Evolutionary conservation across 2,888 invertebrate genomes (phyloP), one percentile per base, ranked within the genome.

Genomic region (Tryphoninae sp.): DNA sequence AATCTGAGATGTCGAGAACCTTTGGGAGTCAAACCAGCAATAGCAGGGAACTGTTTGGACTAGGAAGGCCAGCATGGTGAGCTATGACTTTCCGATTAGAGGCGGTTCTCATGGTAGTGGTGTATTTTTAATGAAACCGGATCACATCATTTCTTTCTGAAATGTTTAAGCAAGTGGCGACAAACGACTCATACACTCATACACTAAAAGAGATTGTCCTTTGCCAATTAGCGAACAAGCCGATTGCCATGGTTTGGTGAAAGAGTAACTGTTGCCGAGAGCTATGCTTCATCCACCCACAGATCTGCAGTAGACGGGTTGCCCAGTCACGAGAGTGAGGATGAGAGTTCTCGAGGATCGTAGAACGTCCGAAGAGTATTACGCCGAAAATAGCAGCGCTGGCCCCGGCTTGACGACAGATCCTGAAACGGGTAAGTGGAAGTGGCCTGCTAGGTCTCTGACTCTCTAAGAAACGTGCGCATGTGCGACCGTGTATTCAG

Each of bases 281-380:
- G 67, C 67, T 67, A 45, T 13, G 33, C 7, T 22, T 16, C 26
- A 16, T 40, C 33, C 45, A 62, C 26, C 22, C 45, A 61, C 26
- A 61, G 53, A 64, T 33, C 73, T 55, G 67, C 23, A 64, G 61
- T 13, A 69, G 62, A 81, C 74, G 74, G 73, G 42, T 78, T 67
- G 75, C 45, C 59, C 45, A 58, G 33, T 65, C 33, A 61, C 55
- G 16, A 51, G 23, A 26, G 22, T 9, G 9, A 16, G 45, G 49
- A 67, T 45, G 45, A 71, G 65, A 71, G 65, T 33, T 26, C 61
- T 64, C 26, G 33, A 65, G 42, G 65, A 76, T 67, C 6, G 42
- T 53, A 9, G 23, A 64, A 64, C 61, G 49, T 22, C 51, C 22
- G 51, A 59, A 61, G 58, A 68, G 62, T 59, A 78, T 76, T 69